These are phyloP conservation scores for Calephelis perditalis DNA, from an alignment of 2,888 invertebrate genomes.

Conservation along the genomic window DNA sequence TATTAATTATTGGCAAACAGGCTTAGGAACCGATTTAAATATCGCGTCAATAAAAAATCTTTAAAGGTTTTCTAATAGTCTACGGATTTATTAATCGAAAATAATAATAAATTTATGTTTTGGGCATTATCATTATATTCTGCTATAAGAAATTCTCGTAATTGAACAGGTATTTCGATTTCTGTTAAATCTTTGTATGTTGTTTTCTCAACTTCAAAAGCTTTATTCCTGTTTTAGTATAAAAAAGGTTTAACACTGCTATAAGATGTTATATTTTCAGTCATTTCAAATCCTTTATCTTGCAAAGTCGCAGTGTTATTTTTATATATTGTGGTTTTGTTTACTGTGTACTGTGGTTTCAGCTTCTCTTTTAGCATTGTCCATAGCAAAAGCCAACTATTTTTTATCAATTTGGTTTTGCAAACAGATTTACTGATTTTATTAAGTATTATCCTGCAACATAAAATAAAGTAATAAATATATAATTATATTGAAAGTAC, in stretches of 20 bases:
- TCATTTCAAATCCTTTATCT: slow-evolving; percentile 5
- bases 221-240: slow-evolving; percentile 6
- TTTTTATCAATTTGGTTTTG: slow-evolving; percentile 5
- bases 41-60: slow-evolving; percentile 5
- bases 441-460: slow-evolving; percentile 2
- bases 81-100: background rate
- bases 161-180: slow-evolving; percentile 6
- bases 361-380: slow-evolving; percentile 6
- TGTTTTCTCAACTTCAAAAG: slow-evolving; percentile 6
- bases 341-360: background rate
- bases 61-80: slow-evolving; percentile 6
- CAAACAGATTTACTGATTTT: slow-evolving; percentile 6
- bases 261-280: slow-evolving; percentile 5
- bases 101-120: slow-evolving; percentile 6
- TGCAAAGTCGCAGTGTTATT: slow-evolving; percentile 1
- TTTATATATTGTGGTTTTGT: background rate
- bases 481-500: slow-evolving; percentile 6
- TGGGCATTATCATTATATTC: slow-evolving; percentile 2
- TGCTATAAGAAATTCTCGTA: slow-evolving; percentile 2
- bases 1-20: slow-evolving; percentile 4
- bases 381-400: slow-evolving; percentile 5
- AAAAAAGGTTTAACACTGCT: slow-evolving; percentile 5
- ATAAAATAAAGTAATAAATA: slow-evolving; percentile 3
- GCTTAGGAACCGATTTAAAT: slow-evolving; percentile 6
- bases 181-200: slow-evolving; percentile 4